Evolutionary conservation across 2,888 invertebrate genomes (phyloP), one percentile per base, ranked within the genome.

Genomic region (Ectropis crepuscularia): DNA sequence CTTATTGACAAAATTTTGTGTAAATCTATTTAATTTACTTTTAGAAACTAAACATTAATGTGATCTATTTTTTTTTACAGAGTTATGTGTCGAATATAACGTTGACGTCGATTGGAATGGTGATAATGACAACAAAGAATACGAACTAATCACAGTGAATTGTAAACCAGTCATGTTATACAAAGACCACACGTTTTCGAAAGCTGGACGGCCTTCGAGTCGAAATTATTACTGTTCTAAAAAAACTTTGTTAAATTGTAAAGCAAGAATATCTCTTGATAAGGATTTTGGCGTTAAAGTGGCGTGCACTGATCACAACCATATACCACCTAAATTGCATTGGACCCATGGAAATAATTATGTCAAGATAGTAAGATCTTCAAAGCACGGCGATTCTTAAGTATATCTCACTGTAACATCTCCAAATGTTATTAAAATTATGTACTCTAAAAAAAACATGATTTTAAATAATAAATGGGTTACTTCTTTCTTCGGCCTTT

Each of bases 191-290:
- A 45, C 45, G 12, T 45, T 45, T 45, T 45, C 41, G 12, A n/a
- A 12, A n/a, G n/a, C 6, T n/a, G 45, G 45, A 4, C 11, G 11
- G n/a, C 11, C 45, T 11, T 45, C 45, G 5, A n/a, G 5, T 45
- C 45, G 45, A 11, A 45, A 12, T 6, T 45, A 11, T n/a, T 45
- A 45, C 45, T 45, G 45, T 45, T 45, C 45, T n/a, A 45, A 45
- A n/a, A 45, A 45, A 45, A n/a, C 11, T n/a, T n/a, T 6, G 12
- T n/a, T n/a, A 6, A 9, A 45, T 6, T 45, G 45, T 6, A 0
- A 9, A 45, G 45, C 45, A n/a, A n/a, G 45, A 5, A 45, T 45
- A 6, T 6, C 45, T n/a, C 45, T 45, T 5, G 6, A 11, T 45
- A 9, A 9, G 45, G 6, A 45, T 5, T 5, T 45, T n/a, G 45